phyloP scores from a whole-genome alignment of 2,113 vertebrate genomes.

The Heterochromis multidens region DNA sequence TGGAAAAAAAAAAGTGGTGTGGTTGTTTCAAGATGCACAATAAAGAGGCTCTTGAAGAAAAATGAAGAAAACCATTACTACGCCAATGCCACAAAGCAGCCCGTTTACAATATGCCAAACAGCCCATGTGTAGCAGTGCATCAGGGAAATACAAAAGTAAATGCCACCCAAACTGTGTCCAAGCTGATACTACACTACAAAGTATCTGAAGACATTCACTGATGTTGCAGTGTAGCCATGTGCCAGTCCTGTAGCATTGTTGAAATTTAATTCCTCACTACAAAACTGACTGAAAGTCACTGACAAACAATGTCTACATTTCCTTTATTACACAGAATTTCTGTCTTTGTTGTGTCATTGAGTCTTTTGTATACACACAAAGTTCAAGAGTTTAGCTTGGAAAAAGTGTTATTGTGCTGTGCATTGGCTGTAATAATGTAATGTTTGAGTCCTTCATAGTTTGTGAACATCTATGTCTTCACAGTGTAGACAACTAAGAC shows the following conservation, averaged over 20 bases:
- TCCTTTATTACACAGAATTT: background rate
- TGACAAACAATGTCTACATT: background rate
- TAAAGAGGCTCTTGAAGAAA: no score
- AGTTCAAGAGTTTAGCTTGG: background rate
- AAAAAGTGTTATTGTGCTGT: background rate
- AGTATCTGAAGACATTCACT: background rate
- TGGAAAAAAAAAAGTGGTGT: no score
- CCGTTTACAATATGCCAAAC: no score
- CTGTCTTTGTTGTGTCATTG: background rate
- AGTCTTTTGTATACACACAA: background rate
- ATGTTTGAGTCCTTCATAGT: background rate
- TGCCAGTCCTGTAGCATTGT: background rate
- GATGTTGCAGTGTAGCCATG: background rate
- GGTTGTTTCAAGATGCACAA: no score
- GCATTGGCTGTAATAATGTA: background rate
- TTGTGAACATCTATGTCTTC: background rate
- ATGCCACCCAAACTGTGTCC: background rate
- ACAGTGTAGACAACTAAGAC: background rate
- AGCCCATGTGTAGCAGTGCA: no score
- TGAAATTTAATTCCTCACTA: background rate
- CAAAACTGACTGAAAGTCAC: background rate
- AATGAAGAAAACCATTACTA: no score
- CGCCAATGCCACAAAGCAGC: no score
- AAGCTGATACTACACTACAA: background rate
- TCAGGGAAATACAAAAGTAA: background rate